Evolutionary conservation across 2,888 invertebrate species (phyloP).

Genomic region (Lasioglossum malachurum): DNA sequence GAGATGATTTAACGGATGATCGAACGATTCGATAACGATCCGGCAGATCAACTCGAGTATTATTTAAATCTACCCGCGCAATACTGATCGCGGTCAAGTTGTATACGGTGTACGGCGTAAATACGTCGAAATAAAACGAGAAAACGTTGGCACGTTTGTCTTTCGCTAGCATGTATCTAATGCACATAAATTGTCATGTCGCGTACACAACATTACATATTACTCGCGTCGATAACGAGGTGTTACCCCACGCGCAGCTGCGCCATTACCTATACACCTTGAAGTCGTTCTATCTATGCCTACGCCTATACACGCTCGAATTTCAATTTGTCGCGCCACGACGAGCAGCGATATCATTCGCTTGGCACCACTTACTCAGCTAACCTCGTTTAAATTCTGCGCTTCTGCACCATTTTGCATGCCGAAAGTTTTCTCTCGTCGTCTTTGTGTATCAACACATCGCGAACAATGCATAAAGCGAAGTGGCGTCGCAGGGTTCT

Average conservation of each 20-base stretch:
- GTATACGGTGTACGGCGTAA: not conserved
- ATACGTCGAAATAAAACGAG: not conserved
- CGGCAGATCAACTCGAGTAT: not conserved
- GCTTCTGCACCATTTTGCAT: not conserved
- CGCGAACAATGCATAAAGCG: not conserved
- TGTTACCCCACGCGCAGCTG: not conserved
- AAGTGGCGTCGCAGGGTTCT: not conserved
- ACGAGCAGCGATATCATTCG: not conserved
- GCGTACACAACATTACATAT: slow-evolving; percentile 24
- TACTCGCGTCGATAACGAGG: slow-evolving; percentile 31
- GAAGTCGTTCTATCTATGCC: not conserved
- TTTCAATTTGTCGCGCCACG: not conserved
- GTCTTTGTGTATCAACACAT: not conserved
- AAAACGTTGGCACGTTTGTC: slow-evolving; percentile 28
- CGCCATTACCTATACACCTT: not conserved
- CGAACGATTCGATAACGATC: not conserved
- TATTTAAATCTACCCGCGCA: not conserved
- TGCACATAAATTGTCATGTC: slow-evolving; percentile 16
- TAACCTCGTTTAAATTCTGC: not conserved
- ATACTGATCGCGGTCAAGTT: not conserved
- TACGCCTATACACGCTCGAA: not conserved
- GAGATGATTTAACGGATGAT: not conserved
- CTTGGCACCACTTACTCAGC: not conserved
- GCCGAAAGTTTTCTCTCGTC: not conserved
- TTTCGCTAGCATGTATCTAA: slow-evolving; percentile 30